phyloP scores from a whole-genome alignment of 2,113 vertebrate genomes.

The Pedionomus torquatus region DNA sequence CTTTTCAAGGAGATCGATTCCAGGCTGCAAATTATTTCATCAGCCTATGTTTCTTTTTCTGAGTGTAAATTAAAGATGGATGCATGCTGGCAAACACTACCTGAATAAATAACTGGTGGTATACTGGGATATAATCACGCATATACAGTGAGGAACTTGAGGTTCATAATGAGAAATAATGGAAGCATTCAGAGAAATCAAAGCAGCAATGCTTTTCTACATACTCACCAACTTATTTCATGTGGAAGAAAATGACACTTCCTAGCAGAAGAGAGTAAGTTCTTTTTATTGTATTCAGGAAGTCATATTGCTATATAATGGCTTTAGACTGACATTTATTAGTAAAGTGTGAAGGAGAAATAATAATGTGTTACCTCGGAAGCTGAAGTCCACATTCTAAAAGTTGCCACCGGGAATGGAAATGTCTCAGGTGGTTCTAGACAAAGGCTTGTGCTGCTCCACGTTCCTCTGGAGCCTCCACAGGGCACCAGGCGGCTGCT shows the following conservation, averaged over 20 bases:
- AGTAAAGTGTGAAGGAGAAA: neutral
- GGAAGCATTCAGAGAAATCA: constrained; percentile 56
- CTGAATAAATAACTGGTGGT: constrained; percentile 13
- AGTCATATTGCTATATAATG: neutral
- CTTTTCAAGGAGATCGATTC: constrained; percentile 64
- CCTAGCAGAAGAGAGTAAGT: neutral
- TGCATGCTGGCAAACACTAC: constrained; percentile 24
- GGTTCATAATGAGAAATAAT: constrained; percentile 64
- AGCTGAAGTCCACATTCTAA: constrained; percentile 14
- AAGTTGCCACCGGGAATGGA: neutral
- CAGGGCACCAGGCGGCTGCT: neutral
- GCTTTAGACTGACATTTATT: constrained; percentile 3
- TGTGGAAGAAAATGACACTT: constrained; percentile 45
- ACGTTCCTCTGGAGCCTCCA: neutral
- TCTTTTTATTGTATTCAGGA: neutral
- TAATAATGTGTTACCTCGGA: neutral
- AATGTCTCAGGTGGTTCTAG: neutral
- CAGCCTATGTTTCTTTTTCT: constrained; percentile 45
- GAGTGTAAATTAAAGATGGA: constrained; percentile 62
- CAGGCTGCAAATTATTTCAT: constrained; percentile 70
- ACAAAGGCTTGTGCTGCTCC: neutral
- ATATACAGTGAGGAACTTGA: constrained; percentile 49
- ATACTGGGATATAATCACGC: constrained; percentile 24
- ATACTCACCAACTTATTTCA: constrained; percentile 59
- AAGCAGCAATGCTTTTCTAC: constrained; percentile 52